Conservation (phyloP, 2,888 invertebrate species). For the Drosophila birchii region DNA sequence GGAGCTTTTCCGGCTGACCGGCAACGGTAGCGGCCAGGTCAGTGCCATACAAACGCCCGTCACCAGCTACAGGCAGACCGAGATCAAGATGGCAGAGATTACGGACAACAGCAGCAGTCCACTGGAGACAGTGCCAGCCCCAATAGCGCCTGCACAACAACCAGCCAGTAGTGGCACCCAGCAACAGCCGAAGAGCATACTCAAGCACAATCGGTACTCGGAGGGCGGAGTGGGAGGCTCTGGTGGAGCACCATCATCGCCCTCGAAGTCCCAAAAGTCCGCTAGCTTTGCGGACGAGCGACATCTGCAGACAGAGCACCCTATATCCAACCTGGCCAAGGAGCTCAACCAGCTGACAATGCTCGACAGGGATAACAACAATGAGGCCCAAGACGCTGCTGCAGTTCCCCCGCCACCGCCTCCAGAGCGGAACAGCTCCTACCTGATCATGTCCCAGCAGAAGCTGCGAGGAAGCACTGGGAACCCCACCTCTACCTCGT, state of each 20-base stretch:
- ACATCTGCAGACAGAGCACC: conserved; percentile 80
- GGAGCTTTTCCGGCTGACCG: conserved; percentile 86
- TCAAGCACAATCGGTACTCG: conserved; percentile 84
- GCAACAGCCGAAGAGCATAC: conserved; percentile 84
- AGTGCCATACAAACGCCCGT: conserved; percentile 85
- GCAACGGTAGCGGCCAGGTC: conserved; percentile 75
- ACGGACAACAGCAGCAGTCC: conserved; percentile 60
- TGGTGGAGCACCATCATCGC: conserved; percentile 81
- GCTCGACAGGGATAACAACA: conserved; percentile 72
- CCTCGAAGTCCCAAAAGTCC: conserved; percentile 84
- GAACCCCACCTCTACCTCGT: conserved; percentile 54
- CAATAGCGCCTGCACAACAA: conserved; percentile 3
- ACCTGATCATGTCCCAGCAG: conserved; percentile 91
- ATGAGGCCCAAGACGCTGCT: conserved; percentile 54
- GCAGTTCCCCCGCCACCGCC: conserved; percentile 88
- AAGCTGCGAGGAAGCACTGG: conserved; percentile 68
- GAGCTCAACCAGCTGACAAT: conserved; percentile 80
- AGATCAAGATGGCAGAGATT: conserved; percentile 80
- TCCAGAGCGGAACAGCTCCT: conserved; percentile 95
- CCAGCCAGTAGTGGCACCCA: conserved; percentile 1
- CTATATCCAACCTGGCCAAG: conserved; percentile 80
- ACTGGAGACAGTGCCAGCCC: conserved; percentile 21
- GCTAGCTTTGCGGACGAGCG: conserved; percentile 84
- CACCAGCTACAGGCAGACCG: conserved; percentile 84
- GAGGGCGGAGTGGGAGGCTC: conserved; percentile 60